Conservation (phyloP, 1,140 invertebrate species). For the Atopsyche davidsoni region DNA sequence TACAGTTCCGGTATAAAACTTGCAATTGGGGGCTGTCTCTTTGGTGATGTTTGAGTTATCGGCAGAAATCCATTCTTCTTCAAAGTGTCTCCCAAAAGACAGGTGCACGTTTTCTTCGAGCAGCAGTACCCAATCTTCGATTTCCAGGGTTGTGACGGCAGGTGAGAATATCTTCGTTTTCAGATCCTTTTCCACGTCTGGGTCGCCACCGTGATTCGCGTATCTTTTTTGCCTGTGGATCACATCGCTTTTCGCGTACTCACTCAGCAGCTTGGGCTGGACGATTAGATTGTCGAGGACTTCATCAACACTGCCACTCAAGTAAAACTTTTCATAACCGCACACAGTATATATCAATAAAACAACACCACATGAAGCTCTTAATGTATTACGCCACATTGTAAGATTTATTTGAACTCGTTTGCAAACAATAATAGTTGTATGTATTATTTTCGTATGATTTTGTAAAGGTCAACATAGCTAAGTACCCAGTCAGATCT, state of each 20-base stretch:
- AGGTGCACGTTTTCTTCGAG: slow-evolving; percentile 24
- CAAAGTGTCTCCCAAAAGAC: slow-evolving; percentile 17
- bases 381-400: too few species aligned
- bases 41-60: slow-evolving; percentile 4
- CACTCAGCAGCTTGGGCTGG: slow-evolving; percentile 10
- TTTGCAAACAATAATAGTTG: too few species aligned
- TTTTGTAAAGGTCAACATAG: too few species aligned
- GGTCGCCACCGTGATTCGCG: slow-evolving; percentile 1
- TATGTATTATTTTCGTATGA: too few species aligned
- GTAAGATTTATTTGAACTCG: too few species aligned
- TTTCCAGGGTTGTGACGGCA: slow-evolving; percentile 12
- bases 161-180: slow-evolving; percentile 13
- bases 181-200: slow-evolving; percentile 15
- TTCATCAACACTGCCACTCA: slow-evolving; percentile 6
- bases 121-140: slow-evolving; percentile 26
- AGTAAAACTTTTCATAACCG: slow-evolving; percentile 11
- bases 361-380: too few species aligned
- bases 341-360: background rate
- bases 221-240: slow-evolving; percentile 14
- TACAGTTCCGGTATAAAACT: slow-evolving; percentile 25
- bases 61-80: slow-evolving; percentile 23
- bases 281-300: slow-evolving; percentile 22
- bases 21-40: slow-evolving; percentile 9
- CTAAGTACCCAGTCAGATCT: too few species aligned
- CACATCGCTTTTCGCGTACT: background rate